Percentiles rank a stretch among this genome's conserved stretches.
Conservation (phyloP, 2,113 vertebrate species). For the Epinephelus fuscoguttatus region DNA sequence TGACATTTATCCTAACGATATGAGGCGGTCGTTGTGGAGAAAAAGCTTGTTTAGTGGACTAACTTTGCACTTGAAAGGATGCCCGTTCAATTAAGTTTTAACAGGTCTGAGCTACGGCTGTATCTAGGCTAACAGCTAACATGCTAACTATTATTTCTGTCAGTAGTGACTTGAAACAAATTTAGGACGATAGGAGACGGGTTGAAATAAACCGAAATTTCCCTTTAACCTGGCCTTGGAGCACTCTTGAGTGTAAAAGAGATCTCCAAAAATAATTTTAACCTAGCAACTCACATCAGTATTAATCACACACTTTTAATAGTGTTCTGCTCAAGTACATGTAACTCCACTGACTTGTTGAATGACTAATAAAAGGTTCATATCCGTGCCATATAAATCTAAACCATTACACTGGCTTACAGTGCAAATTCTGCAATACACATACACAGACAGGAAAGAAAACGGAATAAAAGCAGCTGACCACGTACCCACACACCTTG, state of each 20-base stretch:
- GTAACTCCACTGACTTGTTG: not conserved
- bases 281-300: slow-evolving; percentile 8
- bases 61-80: too few species aligned
- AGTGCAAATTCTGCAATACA: slow-evolving; percentile 3
- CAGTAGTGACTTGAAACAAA: too few species aligned
- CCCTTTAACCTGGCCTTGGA: slow-evolving; percentile 7
- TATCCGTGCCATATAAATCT: not conserved
- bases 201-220: too few species aligned
- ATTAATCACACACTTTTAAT: slow-evolving; percentile 37
- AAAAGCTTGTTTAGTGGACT: too few species aligned
- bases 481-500: slow-evolving; percentile 89
- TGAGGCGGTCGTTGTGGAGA: too few species aligned
- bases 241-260: slow-evolving; percentile 9
- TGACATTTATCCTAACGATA: too few species aligned
- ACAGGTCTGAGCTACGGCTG: too few species aligned
- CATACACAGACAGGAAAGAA: slow-evolving; percentile 48
- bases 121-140: too few species aligned
- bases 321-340: slow-evolving; percentile 11
- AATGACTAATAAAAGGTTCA: slow-evolving; percentile 19
- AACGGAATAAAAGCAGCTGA: slow-evolving; percentile 79
- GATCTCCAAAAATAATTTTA: slow-evolving; percentile 14
- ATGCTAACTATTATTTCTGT: too few species aligned
- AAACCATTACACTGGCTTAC: slow-evolving; percentile 18
- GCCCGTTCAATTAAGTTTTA: too few species aligned
- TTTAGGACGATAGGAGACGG: too few species aligned